Percentiles rank a stretch among this genome's conserved stretches.
Conservation (phyloP, 1,140 invertebrate genomes). For the Sycophila sp. region DNA sequence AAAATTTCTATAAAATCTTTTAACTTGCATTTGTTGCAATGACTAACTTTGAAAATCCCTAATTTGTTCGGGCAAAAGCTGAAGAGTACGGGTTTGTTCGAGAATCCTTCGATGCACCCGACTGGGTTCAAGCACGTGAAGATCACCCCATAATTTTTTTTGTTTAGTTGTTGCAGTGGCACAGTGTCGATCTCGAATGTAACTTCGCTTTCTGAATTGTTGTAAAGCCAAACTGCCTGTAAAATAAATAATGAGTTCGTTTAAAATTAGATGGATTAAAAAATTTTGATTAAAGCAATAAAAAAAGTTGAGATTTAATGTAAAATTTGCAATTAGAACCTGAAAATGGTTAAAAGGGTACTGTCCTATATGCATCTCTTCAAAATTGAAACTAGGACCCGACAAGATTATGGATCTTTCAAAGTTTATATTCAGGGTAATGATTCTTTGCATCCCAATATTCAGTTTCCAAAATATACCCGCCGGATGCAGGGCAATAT, state of each 20-base stretch:
- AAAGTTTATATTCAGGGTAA: conserved; percentile 44
- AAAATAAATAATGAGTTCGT: conserved; percentile 21
- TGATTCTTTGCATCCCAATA: conserved; percentile 49
- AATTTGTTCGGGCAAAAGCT: conserved; percentile 51
- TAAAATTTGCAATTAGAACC: conserved; percentile 5
- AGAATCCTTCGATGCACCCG: conserved; percentile 34
- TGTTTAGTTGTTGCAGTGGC: conserved; percentile 43
- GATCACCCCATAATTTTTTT: conserved; percentile 41
- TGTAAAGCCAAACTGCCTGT: conserved; percentile 51
- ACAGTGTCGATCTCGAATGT: conserved; percentile 42
- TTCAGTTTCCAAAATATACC: conserved; percentile 47
- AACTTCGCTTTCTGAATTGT: conserved; percentile 43
- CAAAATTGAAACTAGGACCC: conserved; percentile 41
- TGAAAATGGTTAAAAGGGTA: not conserved
- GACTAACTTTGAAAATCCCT: conserved; percentile 44
- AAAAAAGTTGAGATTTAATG: conserved; percentile 9
- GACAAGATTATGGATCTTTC: conserved; percentile 39
- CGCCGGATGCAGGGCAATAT: conserved; percentile 14
- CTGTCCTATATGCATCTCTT: conserved; percentile 44
- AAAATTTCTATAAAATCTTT: not conserved
- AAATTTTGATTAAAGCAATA: not conserved
- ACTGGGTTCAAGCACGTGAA: conserved; percentile 45
- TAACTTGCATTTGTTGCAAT: not conserved
- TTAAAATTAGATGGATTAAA: conserved; percentile 1
- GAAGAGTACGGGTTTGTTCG: conserved; percentile 45